phyloP scores from a whole-genome alignment of 2,797 vertebrate species.

The Rhyacichthys aspro region DNA sequence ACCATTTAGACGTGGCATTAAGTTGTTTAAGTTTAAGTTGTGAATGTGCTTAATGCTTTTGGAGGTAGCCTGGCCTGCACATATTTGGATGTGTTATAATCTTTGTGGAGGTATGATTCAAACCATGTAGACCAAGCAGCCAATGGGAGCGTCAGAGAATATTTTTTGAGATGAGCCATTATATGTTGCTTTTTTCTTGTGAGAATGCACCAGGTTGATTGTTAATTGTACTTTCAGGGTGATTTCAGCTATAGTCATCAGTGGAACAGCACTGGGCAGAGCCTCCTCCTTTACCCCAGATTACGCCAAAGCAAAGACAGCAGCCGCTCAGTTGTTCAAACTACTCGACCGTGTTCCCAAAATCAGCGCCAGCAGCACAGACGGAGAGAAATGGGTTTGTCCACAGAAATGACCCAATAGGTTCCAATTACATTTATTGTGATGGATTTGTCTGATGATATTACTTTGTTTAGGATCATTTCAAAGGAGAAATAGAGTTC shows the following conservation, averaged over 20 bases:
- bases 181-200: too few relatives aligned
- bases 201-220: too few relatives aligned
- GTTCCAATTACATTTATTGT: background rate
- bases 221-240: conserved; percentile 71
- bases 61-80: too few relatives aligned
- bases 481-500: conserved; percentile 81
- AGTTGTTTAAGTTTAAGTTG: too few relatives aligned
- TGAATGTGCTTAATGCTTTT: too few relatives aligned
- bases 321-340: conserved; percentile 81
- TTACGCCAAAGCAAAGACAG: conserved; percentile 85
- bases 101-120: too few relatives aligned
- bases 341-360: conserved; percentile 81
- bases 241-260: conserved; percentile 80
- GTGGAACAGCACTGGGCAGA: conserved; percentile 81
- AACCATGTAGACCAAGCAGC: too few relatives aligned
- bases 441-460: background rate
- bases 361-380: conserved; percentile 65
- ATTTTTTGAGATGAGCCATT: too few relatives aligned
- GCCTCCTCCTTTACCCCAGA: conserved; percentile 85
- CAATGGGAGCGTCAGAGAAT: too few relatives aligned
- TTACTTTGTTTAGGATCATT: conserved; percentile 67
- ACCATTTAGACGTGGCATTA: background rate
- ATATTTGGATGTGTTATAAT: too few relatives aligned
- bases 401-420: background rate
- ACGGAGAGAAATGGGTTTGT: conserved; percentile 82